A percentile compares a stretch with the other conserved stretches of the same genome.
These are phyloP conservation scores for Phaethornis superciliosus DNA, from an alignment of 2,113 vertebrate genomes.

Conservation along the genomic window DNA sequence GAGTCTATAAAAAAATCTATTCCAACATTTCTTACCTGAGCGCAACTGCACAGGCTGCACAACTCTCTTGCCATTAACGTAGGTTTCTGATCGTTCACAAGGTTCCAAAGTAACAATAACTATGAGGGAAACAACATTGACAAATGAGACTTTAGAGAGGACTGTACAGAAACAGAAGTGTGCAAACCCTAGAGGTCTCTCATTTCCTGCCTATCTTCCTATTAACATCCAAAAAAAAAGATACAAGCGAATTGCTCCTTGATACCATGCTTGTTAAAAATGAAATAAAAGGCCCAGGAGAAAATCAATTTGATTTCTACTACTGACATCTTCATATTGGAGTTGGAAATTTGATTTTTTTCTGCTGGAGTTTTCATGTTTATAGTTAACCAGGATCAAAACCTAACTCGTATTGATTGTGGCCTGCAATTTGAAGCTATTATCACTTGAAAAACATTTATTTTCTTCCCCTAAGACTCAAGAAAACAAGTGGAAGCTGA, in stretches of 20 bases:
- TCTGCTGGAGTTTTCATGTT: background rate
- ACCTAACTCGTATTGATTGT: background rate
- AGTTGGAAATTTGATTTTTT: background rate
- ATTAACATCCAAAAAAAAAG: background rate
- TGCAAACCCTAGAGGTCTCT: background rate
- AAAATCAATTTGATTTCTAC: background rate
- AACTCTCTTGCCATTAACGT: constrained; percentile 97
- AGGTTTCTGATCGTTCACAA: constrained; percentile 94
- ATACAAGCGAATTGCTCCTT: background rate
- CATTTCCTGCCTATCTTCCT: background rate
- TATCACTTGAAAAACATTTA: background rate
- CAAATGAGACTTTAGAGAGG: background rate
- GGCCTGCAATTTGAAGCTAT: background rate
- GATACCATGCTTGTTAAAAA: background rate
- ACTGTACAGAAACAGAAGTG: background rate
- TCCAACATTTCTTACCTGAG: constrained; percentile 82
- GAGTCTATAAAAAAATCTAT: accelerated
- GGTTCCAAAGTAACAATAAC: constrained; percentile 94
- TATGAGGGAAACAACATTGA: constrained; percentile 54
- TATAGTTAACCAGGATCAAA: background rate
- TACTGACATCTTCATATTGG: background rate
- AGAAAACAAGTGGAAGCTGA: background rate
- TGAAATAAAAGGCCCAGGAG: background rate
- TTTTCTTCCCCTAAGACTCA: background rate
- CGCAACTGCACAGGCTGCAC: constrained; percentile 90